Base-by-base conservation (phyloP, 2,888 invertebrate species). In the Epistrophella euchroma region DNA sequence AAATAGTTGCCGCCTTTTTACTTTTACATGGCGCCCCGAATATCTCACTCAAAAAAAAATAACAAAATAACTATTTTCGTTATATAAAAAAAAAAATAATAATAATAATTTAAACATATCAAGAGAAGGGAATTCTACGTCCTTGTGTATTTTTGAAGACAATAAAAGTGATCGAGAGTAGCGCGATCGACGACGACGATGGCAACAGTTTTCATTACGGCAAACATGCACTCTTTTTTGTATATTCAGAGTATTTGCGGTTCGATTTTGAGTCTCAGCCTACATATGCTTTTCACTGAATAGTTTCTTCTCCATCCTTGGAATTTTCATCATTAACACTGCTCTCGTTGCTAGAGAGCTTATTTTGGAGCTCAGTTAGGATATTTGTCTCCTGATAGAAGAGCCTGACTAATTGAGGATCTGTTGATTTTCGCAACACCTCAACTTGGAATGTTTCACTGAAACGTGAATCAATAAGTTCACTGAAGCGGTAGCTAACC, bases 401-500 rank as follows among this genome's bases (percentile, higher is more conserved):
- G 4, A 92, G 88, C 6, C 91, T 88, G 4, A 91, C 91, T 55
- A 91, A 89, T 88, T 62, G 88, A 6, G 88, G 89, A 17, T 87
- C 82, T 5, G 79, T 71, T 19, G 80, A 71, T 28, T 82, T 83
- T 19, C 88, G 76, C 45, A 88, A 32, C 25, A 88, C 70, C 81
- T 89, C 82, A 82, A 91, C 88, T 88, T 92, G 92, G 91, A 92
- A 92, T 91, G 90, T 90, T 88, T 92, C 91, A 64, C 90, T 95
- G 55, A 94, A 94, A 19, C 95, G 95, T 56, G 95, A 94, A 0
- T 95, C 95, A 0, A 95, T 94, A 19, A 96, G 92, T 76, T 95
- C 94, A 56, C 94, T 93, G 89, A 97, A 96, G 86, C 93, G 94
- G 9, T 94, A 92, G 78, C 94, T 93, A 2, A 96, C 95, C 88